phyloP scores from a whole-genome alignment of 1,140 invertebrate genomes.

The Procambarus clarkii region DNA sequence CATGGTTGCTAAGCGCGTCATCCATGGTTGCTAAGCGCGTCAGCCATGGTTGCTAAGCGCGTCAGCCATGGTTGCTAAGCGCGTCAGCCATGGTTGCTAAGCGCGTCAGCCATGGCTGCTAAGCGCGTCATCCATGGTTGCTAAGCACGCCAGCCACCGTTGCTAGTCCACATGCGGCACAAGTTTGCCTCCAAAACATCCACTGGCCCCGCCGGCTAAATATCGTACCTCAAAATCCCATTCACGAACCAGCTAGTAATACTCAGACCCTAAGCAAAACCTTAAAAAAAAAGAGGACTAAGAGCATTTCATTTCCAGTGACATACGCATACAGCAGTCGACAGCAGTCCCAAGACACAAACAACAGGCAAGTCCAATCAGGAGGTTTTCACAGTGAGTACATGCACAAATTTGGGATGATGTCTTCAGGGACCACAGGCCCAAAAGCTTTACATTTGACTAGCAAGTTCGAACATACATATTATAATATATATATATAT shows the following conservation, averaged over 20 bases:
- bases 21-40: too few relatives aligned
- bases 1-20: not conserved
- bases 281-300: not conserved
- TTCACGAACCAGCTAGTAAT: not conserved
- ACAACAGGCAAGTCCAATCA: constrained; percentile 1
- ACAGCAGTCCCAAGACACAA: not conserved
- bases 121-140: not conserved
- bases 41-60: not conserved
- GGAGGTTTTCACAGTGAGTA: not conserved
- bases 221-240: not conserved
- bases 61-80: not conserved
- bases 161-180: not conserved
- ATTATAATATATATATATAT: not conserved
- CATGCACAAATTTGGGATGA: not conserved
- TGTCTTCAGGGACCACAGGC: not conserved
- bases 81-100: too few relatives aligned
- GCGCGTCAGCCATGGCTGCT: not conserved
- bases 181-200: not conserved
- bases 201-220: not conserved
- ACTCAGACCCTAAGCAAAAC: not conserved
- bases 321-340: not conserved
- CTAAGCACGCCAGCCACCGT: not conserved
- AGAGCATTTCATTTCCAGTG: constrained; percentile 5
- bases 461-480: not conserved
- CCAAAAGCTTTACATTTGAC: not conserved